Evolutionary conservation across 2,797 vertebrate species (phyloP), one percentile per base, ranked within the genome.

Genomic region (Siniperca undulata): DNA sequence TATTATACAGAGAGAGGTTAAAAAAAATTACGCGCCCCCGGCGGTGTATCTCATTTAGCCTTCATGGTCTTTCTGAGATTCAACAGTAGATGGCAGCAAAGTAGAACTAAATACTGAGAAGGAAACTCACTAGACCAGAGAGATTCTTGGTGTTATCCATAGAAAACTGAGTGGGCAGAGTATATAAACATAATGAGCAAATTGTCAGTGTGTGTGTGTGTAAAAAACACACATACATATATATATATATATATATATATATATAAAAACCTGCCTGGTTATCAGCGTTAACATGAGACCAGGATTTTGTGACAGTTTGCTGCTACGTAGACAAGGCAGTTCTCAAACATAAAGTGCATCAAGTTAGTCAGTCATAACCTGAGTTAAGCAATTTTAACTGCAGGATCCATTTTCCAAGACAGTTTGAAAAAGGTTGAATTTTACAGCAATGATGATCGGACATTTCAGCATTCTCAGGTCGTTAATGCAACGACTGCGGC

Each of bases 321-420:
- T 59, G 81, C 68, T 70, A 19, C 17, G 5, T 60, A 38, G 27
- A 84, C 60, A 64, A 71, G 87, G 81, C 86, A 89, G 85, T 77
- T 91, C 85, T 83, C 72, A 66, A 88, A 81, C 69, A 89, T 96
- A 96, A 97, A 96, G 95, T 96, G 95, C 95, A 92, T 93, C 42
- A 83, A 94, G 86, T 92, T 72, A 83, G 79, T 91, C 82, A 89
- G 89, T 91, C 83, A 34, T 75, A 81, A 91, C 87, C 88, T 90
- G 88, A 94, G 88, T 89, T 86, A 81, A 87, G 52, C 48, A 36
- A 71, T 22, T 82, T 84, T 62, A 91, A 91, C 73, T 50, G 70
- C 77, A 81, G 60, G 82, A 70, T 85, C 52, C 38, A 70, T 85
- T 80, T 86, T 80, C 59, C 50, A 68, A 72, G 69, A 71, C 74